Conservation (phyloP, 2,113 vertebrate species). For the Chionodraco myersi region DNA sequence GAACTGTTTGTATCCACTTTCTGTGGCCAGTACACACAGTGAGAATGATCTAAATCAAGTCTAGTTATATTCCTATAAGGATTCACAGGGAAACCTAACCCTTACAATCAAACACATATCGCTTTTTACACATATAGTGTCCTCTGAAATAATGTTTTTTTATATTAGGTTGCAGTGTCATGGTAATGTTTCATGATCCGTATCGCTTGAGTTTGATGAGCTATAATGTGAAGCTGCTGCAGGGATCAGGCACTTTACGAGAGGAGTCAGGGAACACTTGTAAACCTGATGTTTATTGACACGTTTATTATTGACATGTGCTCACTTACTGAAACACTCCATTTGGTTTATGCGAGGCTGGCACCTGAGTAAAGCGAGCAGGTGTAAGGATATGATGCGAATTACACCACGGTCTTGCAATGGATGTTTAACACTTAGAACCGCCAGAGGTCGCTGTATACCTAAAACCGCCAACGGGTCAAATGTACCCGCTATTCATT, state of each 20-base stretch:
- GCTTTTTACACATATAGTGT: neutral
- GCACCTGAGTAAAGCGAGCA: no score
- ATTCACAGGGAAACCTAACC: neutral
- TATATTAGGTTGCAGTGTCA: neutral
- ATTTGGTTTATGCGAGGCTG: no score
- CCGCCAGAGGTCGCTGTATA: no score
- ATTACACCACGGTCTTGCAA: no score
- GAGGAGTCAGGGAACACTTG: conserved; percentile 48
- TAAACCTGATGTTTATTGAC: conserved; percentile 59
- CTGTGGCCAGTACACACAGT: neutral
- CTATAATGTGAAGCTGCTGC: conserved; percentile 12
- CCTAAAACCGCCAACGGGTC: no score
- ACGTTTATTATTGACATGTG: neutral
- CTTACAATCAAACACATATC: neutral
- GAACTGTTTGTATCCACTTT: conserved; percentile 30
- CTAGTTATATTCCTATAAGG: neutral
- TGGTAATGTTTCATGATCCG: conserved; percentile 6
- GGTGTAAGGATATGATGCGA: no score
- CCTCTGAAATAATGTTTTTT: neutral
- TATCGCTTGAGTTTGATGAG: conserved; percentile 25
- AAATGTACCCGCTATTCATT: no score
- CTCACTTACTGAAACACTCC: no score
- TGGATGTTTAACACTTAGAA: no score
- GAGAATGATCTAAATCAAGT: conserved; percentile 10
- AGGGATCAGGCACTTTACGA: conserved; percentile 27